Conservation (phyloP, 2,888 invertebrate genomes). For the Erebia ligea region DNA sequence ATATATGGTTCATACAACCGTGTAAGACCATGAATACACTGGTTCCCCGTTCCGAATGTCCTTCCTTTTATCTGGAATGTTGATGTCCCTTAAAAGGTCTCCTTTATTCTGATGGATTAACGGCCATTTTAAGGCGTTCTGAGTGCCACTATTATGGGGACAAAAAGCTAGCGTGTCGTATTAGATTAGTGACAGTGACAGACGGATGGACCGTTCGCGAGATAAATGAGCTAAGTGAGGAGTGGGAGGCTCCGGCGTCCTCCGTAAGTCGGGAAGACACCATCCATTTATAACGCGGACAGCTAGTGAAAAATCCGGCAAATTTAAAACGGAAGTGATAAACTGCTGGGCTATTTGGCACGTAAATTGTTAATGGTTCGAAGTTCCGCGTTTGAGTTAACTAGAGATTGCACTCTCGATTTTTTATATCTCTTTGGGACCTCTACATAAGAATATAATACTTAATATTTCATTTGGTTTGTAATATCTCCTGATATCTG, state of each 20-base stretch:
- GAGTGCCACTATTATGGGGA: slow-evolving; percentile 74
- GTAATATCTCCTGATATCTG: no score
- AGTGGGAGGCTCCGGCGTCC: slow-evolving; percentile 67
- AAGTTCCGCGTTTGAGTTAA: slow-evolving; percentile 3
- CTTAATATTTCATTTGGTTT: no score
- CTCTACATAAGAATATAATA: no score
- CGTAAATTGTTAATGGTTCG: slow-evolving; percentile 20
- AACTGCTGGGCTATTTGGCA: slow-evolving; percentile 32
- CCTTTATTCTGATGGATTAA: slow-evolving; percentile 69
- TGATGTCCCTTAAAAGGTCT: slow-evolving; percentile 62
- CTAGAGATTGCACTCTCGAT: neutral
- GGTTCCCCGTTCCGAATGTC: slow-evolving; percentile 42
- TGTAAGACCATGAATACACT: slow-evolving; percentile 29
- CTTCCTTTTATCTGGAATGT: slow-evolving; percentile 59
- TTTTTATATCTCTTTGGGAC: neutral
- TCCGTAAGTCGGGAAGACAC: slow-evolving; percentile 57
- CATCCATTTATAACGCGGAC: slow-evolving; percentile 68
- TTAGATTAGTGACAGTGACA: slow-evolving; percentile 81
- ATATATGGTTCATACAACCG: slow-evolving; percentile 29
- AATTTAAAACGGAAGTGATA: slow-evolving; percentile 52
- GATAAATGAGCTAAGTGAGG: slow-evolving; percentile 81
- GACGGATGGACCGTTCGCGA: slow-evolving; percentile 75
- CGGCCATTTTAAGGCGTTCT: slow-evolving; percentile 68
- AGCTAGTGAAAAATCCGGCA: slow-evolving; percentile 67
- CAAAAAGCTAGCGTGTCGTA: slow-evolving; percentile 81